Base-by-base conservation (phyloP, 2,797 vertebrate species). In the Sarcoramphus papa region DNA sequence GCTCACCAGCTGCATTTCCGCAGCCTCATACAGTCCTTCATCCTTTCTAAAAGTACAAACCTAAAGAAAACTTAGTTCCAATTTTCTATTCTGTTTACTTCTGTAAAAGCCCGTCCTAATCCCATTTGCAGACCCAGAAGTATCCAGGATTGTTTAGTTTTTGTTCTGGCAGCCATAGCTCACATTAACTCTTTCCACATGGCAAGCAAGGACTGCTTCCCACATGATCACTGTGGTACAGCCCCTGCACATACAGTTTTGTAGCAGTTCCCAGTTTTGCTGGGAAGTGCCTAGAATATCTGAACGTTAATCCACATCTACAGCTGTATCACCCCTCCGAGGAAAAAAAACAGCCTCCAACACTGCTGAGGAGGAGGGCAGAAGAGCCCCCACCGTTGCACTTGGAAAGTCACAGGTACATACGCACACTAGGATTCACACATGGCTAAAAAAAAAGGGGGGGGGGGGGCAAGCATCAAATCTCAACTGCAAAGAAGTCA, bases 121-220 rank as follows among this genome's bases (percentile, higher is more conserved):
- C 92, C 92, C 45, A 94, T 87, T 85, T 14, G 5, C 50, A 95
- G 88, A 88, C 74, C 80, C 83, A 78, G 60, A 91, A 96, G 70
- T 74, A 80, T 54, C 84, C 47, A 68, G 67, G 70, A 88, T 80
- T 95, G 81, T 73, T 93, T 92, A 56, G 92, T 53, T 95, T 93
- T 92, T 63, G 40, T 90, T 95, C 88, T 95, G 89, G 94, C 92
- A 96, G 79, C 30, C 80, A 90, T 8, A 92, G 68, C 48, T 91
- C 85, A 7, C 14, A 41, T 96, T 94, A 93, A 92, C 90, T 90
- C 93, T 95, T 95, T 95, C 92, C 82, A 92, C 84, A 84, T 82
- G 78, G 95, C 57, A 93, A 92, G 50, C 45, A 57, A 50, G 53
- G 53, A 72, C 72, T 65, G 48, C 56, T 93, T 92, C 80, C 87